Percentiles rank a stretch among this genome's conserved stretches.
Conservation (phyloP, 2,888 invertebrate species). For the Ischnura elegans region DNA sequence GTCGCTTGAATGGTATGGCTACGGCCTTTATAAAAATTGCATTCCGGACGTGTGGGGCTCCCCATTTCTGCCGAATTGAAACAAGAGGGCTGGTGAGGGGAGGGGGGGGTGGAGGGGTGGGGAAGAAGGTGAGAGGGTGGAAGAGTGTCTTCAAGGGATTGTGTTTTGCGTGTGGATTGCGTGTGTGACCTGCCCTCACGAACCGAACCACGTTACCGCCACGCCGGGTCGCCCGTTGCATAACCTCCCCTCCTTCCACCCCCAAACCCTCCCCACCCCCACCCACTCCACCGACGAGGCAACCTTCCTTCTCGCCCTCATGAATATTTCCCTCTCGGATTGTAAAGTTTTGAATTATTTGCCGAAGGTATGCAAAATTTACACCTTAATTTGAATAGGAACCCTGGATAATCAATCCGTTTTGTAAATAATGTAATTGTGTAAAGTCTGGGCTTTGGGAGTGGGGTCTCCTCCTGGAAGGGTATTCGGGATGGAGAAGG, state of each 20-base stretch:
- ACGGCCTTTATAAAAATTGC: neutral
- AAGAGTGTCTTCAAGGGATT: neutral
- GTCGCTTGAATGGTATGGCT: neutral
- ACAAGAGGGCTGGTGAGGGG: neutral
- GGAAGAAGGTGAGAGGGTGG: neutral
- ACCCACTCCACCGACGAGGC: constrained; percentile 40
- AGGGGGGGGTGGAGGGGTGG: neutral
- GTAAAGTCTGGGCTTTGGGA: constrained; percentile 61
- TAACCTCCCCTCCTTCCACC: constrained; percentile 63
- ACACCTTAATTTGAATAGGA: constrained; percentile 70
- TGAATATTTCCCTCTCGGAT: constrained; percentile 69
- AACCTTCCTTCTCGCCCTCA: constrained; percentile 61
- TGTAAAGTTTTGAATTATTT: constrained; percentile 71
- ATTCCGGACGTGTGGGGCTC: neutral
- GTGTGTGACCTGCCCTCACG: constrained; percentile 18
- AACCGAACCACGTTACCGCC: constrained; percentile 44
- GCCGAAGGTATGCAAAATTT: constrained; percentile 71
- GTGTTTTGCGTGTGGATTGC: neutral
- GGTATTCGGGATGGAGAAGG: neutral
- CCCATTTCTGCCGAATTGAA: neutral
- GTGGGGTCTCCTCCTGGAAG: constrained; percentile 12
- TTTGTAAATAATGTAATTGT: constrained; percentile 70
- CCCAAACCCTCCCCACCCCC: constrained; percentile 64
- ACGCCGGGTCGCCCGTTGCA: constrained; percentile 33
- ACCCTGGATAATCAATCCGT: constrained; percentile 70